Evolutionary conservation across 2,113 vertebrate species (phyloP), one percentile per base, ranked within the genome.

Genomic region (Mastomys coucha): DNA sequence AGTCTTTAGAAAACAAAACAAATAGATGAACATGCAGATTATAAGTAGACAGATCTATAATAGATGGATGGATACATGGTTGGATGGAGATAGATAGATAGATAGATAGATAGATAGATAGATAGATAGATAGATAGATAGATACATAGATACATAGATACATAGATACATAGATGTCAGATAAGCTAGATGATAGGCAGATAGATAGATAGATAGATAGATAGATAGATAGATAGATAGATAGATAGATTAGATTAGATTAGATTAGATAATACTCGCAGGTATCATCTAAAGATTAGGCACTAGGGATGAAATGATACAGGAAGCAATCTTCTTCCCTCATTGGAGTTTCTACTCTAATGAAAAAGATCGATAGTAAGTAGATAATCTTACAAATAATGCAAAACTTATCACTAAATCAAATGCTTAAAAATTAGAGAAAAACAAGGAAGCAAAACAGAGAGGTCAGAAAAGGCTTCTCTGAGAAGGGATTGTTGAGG

Each of bases 361-460:
- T n/a, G 56, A 67, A 95, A 84, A 11, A 78, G 33, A 91, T 20
- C 42, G 19, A 10, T 24, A 81, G 72, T 72, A 80, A 53, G 67
- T 72, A 91, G 13, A 45, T 56, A 87, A 91, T 81, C 65, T 76
- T 58, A 85, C 7, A 89, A 93, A 51, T 19, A 95, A 77, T 31
- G n/a, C 45, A 69, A 91, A 91, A 88, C 42, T 89, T 16, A 82
- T 94, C 70, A 84, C 11, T 69, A 58, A n/a, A 16, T 85, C 51
- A 77, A 45, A 16, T 63, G 53, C 42, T 53, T 77, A 60, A 7
- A 89, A 33, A 8, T 76, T 36, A 91, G 31, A 85, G 36, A 16
- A 22, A 91, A 51, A 87, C 11, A 10, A 85, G 56, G 9, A 75
- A 75, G 31, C 89, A 72, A 82, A 89, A 73, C 60, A 65, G 16